phyloP scores from a whole-genome alignment of 2,113 vertebrate species.

The Tychaedon coryphoeus region DNA sequence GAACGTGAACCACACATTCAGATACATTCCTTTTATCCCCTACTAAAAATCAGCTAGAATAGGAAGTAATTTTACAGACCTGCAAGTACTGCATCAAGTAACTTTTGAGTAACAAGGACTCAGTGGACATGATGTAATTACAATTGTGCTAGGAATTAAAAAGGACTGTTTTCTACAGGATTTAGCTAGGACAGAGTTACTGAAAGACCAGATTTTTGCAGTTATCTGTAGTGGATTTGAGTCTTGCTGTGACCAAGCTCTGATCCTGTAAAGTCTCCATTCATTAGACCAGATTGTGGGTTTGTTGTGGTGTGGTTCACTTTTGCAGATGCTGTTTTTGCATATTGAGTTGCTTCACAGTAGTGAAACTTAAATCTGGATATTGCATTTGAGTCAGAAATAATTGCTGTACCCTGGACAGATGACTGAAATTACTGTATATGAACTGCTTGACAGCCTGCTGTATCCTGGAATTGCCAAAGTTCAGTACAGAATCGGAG shows the following conservation, averaged over 20 bases:
- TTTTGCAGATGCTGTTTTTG: neutral
- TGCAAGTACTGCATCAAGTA: neutral
- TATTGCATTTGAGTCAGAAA: neutral
- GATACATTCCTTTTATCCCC: neutral
- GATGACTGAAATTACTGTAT: neutral
- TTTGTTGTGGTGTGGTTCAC: neutral
- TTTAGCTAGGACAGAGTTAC: neutral
- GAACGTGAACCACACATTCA: neutral
- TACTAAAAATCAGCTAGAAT: neutral
- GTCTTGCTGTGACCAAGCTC: neutral
- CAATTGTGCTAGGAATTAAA: neutral
- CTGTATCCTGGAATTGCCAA: neutral
- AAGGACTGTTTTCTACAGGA: neutral
- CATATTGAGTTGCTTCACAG: neutral
- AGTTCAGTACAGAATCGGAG: neutral
- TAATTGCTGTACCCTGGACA: neutral
- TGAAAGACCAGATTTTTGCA: neutral
- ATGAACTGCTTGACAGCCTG: neutral
- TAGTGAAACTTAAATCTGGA: neutral
- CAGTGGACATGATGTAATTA: rapidly evolving
- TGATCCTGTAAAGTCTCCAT: neutral
- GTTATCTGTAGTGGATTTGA: neutral
- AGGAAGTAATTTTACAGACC: neutral
- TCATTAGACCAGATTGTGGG: neutral
- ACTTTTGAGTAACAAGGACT: neutral